phyloP scores from a whole-genome alignment of 2,113 vertebrate species.

The Struthidea cinerea region DNA sequence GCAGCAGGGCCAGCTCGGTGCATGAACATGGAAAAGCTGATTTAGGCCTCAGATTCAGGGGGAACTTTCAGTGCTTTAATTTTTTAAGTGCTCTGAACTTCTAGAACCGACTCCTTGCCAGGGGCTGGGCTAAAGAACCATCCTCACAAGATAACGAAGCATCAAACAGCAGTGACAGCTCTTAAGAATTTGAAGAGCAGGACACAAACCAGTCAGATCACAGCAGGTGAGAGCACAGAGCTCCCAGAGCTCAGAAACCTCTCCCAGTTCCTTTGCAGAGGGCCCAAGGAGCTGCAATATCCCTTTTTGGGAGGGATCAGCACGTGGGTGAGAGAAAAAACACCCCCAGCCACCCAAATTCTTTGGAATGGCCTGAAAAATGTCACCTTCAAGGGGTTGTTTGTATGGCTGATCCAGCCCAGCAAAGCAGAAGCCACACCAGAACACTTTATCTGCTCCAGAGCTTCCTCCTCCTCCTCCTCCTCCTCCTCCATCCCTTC shows the following conservation, averaged over 20 bases:
- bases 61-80: background rate
- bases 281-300: background rate
- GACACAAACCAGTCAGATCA: background rate
- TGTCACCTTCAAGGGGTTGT: background rate
- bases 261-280: background rate
- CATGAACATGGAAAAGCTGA: fast-evolving
- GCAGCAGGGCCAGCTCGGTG: background rate
- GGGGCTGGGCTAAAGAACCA: background rate
- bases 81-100: background rate
- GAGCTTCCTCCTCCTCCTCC: background rate
- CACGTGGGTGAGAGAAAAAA: background rate
- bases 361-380: background rate
- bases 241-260: background rate
- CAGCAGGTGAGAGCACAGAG: background rate
- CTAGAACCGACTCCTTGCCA: background rate
- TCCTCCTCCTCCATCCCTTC: background rate
- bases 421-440: background rate
- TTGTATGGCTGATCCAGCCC: background rate
- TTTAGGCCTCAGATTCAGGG: background rate
- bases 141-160: background rate
- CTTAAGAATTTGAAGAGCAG: background rate
- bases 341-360: background rate
- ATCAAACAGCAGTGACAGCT: background rate
- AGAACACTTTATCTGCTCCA: background rate
- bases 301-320: background rate